Base-by-base conservation (phyloP, 2,888 invertebrate genomes). In the Sinopyrophorus schimmeli region DNA sequence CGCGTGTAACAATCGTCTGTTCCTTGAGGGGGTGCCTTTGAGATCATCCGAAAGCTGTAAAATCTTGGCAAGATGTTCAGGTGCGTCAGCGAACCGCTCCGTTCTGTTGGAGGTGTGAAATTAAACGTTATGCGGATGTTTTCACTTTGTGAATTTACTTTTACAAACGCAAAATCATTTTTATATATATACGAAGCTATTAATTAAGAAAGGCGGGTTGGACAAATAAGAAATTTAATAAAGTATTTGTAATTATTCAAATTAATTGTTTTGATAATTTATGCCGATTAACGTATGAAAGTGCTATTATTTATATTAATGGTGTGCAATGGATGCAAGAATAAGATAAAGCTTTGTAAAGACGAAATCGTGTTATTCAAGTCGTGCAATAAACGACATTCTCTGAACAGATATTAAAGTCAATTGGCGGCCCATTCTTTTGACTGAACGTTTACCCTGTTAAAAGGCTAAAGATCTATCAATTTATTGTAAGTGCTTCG, bases 401-500 rank as follows among this genome's bases (percentile, higher is more conserved):
- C 41, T 17, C 10, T 38, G 48, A 48, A 48, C 48, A 42, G 41
- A 15, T 41, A 11, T 15, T 9, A 26, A 37, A 48, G 42, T 48
- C 42, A 48, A 48, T 48, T 42, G 48, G 38, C 42, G 48, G 48
- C 21, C 43, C 50, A 51, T 51, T 51, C 58, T 58, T 57, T 54
- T 48, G 55, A 42, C 53, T 44, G 52, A 54, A 43, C 52, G 58
- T 58, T 58, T 55, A 55, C 58, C 52, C 55, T 58, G 58, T 58
- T 58, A 58, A 58, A 54, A 55, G 54, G 58, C 54, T 52, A 54
- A 53, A 55, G 53, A 53, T 54, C 52, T 53, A 55, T 58, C 58
- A 54, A 55, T 58, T 58, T 55, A 55, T 55, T 55, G 53, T 55
- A 54, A 58, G 58, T 58, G 58, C 58, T 58, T 58, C 55, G 52